Base-by-base conservation (phyloP, 2,888 invertebrate species). In the Coronaproctus castanopsis region DNA sequence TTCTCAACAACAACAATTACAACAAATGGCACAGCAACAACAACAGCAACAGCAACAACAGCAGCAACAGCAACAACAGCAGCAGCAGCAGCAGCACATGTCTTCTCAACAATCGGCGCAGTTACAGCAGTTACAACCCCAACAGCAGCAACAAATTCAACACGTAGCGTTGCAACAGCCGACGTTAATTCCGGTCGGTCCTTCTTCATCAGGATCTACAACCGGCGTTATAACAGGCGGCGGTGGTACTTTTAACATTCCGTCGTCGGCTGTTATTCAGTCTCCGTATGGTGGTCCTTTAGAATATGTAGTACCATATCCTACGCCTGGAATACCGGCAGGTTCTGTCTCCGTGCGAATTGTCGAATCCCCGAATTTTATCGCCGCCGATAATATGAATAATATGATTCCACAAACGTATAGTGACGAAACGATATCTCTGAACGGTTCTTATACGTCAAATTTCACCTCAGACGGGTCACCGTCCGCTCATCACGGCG, bases 121-220 rank as follows among this genome's bases (percentile, higher is more conserved):
- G 49, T 50, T 50, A 8, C 55, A 59, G 3, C 62, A 60, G 3
- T 61, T 61, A 20, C 60, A 63, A 68, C 48, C 70, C 69, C 57
- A 70, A 70, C 59, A 71, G 69, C 63, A 60, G 57, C 52, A 58
- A 14, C 57, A 62, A 23, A 52, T 51, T 1, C 61, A 60, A 21
- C 61, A 59, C 21, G 48, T 51, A 22, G 50, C 21, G 21, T 56
- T 54, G 20, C 62, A 63, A 49, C 56, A 36, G 14, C 23, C 50
- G 5, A 56, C 52, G 10, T 52, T 59, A 3, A 59, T 59, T 8
- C 48, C 58, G 18, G 54, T 49, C 19, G 52, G 50, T 2, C 22
- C 58, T 3, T 36, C 59, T n/a, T 59, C 59, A 14, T 55, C 55
- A 0, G 14, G 14, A 8, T 36, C 21, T 21, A 55, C 49, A 21